A percentile compares a stretch with the other conserved stretches of the same genome.
Conservation (phyloP, 2,797 vertebrate species). For the Megaceryle alcyon region DNA sequence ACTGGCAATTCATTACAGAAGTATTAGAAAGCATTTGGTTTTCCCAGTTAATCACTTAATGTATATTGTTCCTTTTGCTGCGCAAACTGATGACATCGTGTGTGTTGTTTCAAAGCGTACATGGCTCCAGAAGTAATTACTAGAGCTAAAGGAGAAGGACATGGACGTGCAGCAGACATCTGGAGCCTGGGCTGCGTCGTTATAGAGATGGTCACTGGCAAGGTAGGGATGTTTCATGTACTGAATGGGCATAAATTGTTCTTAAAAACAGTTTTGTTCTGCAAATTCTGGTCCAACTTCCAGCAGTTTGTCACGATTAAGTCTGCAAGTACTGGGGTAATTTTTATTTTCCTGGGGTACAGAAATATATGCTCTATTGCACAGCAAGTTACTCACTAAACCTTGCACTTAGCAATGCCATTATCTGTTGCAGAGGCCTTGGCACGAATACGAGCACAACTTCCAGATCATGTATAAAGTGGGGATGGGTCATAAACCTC, state of each 20-base stretch:
- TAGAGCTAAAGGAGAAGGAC: conserved; percentile 97
- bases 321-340: neutral
- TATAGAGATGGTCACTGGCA: conserved; percentile 99
- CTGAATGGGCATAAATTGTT: neutral
- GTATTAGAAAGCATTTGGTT: neutral
- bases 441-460: conserved; percentile 99
- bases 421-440: conserved; percentile 87
- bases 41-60: neutral
- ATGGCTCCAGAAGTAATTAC: conserved; percentile 99
- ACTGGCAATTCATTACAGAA: neutral
- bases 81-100: neutral
- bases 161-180: conserved; percentile 95
- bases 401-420: neutral
- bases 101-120: conserved; percentile 84
- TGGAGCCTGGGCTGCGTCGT: conserved; percentile 99
- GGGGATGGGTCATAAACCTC: conserved; percentile 98
- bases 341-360: neutral
- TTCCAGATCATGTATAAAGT: conserved; percentile 99
- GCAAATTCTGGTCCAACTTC: neutral
- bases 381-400: neutral
- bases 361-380: neutral
- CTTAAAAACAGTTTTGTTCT: neutral
- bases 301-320: neutral
- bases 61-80: neutral
- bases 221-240: conserved; percentile 78